Conservation (phyloP, 2,113 vertebrate genomes). For the Gallinago jamesoni region DNA sequence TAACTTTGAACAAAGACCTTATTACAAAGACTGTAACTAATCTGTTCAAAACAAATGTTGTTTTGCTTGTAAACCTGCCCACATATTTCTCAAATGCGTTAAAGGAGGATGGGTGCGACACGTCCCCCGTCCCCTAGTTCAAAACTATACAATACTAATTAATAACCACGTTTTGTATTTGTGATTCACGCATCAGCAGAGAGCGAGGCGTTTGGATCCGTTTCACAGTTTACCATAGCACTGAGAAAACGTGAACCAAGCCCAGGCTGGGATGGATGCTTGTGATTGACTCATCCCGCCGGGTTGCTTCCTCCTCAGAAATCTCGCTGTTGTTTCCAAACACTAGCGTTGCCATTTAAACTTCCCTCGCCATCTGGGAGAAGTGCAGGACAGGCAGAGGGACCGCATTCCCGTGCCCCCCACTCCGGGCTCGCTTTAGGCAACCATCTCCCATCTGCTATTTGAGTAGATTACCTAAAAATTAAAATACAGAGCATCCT, state of each 20-base stretch:
- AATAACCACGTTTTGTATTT: background rate
- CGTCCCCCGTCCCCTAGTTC: background rate
- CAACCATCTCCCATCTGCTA: background rate
- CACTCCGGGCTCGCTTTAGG: background rate
- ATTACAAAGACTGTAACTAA: background rate
- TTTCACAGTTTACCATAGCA: background rate
- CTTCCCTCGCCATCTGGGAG: background rate
- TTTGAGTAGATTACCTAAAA: background rate
- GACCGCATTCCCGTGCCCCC: background rate
- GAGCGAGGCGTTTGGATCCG: background rate
- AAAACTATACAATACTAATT: background rate
- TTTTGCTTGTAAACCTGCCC: slow-evolving; percentile 9
- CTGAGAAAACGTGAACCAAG: background rate
- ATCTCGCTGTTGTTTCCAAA: background rate
- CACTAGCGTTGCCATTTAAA: background rate
- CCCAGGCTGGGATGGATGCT: background rate
- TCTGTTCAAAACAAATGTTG: slow-evolving; percentile 30
- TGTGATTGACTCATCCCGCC: background rate
- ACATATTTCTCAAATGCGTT: background rate
- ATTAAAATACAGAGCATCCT: background rate
- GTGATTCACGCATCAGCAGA: background rate
- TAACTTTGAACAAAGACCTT: background rate
- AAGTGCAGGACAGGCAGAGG: background rate
- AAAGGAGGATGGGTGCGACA: background rate
- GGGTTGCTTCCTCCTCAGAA: background rate